Base-by-base conservation (phyloP, 2,888 invertebrate genomes). In the Chirona hameri region DNA sequence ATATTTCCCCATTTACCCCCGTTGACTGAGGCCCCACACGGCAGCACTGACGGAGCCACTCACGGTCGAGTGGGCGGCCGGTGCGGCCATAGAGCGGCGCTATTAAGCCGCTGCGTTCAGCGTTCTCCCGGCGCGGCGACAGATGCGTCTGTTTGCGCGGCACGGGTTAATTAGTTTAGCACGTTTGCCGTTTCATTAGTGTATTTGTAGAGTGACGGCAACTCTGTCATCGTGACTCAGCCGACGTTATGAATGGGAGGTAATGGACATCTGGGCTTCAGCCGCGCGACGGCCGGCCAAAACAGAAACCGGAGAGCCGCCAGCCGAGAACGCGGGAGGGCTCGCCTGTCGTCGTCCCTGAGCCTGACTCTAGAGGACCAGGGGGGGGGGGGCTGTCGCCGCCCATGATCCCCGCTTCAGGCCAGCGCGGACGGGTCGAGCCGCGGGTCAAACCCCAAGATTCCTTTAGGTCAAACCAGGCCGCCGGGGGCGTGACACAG, bases 211-310 rank as follows among this genome's bases (percentile, higher is more conserved):
- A 76, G 76, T 7, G 76, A 76, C 76, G 10, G 76, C 10, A 10
- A 15, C 9, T 10, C 18, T 46, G 76, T 76, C 76, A 76, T 39
- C 76, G 46, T 3, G 24, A 46, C 24, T 27, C 24, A 9, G 18
- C 39, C 21, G 76, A 39, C 76, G 21, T 76, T 76, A 76, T 76
- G 76, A 46, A 46, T 76, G 76, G 39, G 76, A 46, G 18, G 76
- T 76, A 76, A 76, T 76, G 76, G 76, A 76, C 76, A 76, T 76
- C 46, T 39, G 76, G 29, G 46, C 39, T 39, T 76, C 9, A 76
- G 76, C 46, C 24, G 76, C 9, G 76, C 18, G 76, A 46, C 76
- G 24, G 15, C 18, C 76, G 46, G 10, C 31, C 21, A 76, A 76
- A 76, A 76, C 76, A 76, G 76, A 76, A 76, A 76, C 24, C 18